These are phyloP conservation scores for Naso thynnoides DNA, from an alignment of 2,797 vertebrate genomes.

Conservation along the genomic window DNA sequence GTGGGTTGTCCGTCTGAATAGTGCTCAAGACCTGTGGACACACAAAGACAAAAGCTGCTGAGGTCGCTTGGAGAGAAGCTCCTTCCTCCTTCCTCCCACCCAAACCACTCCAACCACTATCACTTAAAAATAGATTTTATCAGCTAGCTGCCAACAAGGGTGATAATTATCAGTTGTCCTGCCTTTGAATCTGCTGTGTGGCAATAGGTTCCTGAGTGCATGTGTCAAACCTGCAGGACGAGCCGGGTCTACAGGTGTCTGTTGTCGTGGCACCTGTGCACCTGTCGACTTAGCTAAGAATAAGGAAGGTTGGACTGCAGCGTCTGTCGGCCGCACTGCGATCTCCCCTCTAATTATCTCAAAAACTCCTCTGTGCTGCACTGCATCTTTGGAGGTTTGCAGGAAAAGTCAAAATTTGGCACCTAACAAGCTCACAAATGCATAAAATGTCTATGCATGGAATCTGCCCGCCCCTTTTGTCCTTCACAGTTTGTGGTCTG, in stretches of 20 bases:
- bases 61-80: conserved; percentile 13
- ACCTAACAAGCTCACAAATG: background rate
- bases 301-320: conserved; percentile 36
- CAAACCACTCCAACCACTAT: conserved; percentile 36
- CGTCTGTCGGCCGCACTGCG: conserved; percentile 32
- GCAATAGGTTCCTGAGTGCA: conserved; percentile 13
- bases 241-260: conserved; percentile 57
- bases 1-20: conserved; percentile 43
- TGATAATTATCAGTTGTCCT: conserved; percentile 54
- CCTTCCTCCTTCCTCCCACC: conserved; percentile 19
- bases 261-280: conserved; percentile 38
- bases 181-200: conserved; percentile 9
- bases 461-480: background rate
- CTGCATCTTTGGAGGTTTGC: background rate
- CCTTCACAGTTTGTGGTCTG: background rate
- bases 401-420: background rate
- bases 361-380: conserved; percentile 8
- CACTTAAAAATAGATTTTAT: conserved; percentile 36
- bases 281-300: conserved; percentile 39
- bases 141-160: conserved; percentile 7
- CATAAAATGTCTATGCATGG: background rate
- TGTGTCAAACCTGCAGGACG: conserved; percentile 55
- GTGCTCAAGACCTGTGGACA: conserved; percentile 13
- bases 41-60: conserved; percentile 33
- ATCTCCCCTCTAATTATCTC: conserved; percentile 48